Base-by-base conservation (phyloP, 1,140 invertebrate species). In the Magallana gigas region DNA sequence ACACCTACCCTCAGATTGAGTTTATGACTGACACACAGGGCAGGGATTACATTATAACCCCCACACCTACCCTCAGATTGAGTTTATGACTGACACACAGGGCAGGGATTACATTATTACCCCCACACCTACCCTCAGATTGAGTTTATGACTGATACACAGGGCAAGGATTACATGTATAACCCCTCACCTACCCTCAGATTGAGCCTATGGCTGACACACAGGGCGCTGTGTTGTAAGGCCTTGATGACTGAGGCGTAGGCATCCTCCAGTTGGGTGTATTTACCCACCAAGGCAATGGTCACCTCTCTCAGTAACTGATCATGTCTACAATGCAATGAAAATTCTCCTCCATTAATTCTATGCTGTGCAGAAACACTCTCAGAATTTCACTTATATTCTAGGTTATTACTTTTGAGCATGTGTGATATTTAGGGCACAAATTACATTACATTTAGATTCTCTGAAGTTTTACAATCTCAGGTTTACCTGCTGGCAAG, bases 211-310 rank as follows among this genome's bases (percentile, higher is more conserved):
- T 97, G 97, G 57, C 97, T 97, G 23, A 96, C 96, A 87, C 97
- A 96, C 36, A 99, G 96, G 0, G 98, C 96, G 4, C 99, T 97
- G 95, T 99, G 99, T 90, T 98, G 97, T 23, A 99, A 94, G 0
- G 99, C 97, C 95, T 99, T 99, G 3, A 97, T 97, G 0, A 99
- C 97, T 4, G 99, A 99, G 0, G 98, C 97, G 94, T 99, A 99
- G 0, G 98, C 97, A 95, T 99, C 99, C 93, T 98, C 97, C 16
- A 99, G 95, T 93, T 98, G 97, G 0, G 98, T 99, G 92, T 99
- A 99, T 95, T 99, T 99, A 9, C 99, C 99, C n/a, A 99, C 99
- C 16, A 99, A 95, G 23, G 97, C 97, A 88, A 99, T 99, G 64
- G 96, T 97, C 0, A 99, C 97, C 93, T 97, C 96, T 91, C 97